These are phyloP conservation scores for Agrotis ipsilon DNA, from an alignment of 2,888 invertebrate species.

Conservation along the genomic window DNA sequence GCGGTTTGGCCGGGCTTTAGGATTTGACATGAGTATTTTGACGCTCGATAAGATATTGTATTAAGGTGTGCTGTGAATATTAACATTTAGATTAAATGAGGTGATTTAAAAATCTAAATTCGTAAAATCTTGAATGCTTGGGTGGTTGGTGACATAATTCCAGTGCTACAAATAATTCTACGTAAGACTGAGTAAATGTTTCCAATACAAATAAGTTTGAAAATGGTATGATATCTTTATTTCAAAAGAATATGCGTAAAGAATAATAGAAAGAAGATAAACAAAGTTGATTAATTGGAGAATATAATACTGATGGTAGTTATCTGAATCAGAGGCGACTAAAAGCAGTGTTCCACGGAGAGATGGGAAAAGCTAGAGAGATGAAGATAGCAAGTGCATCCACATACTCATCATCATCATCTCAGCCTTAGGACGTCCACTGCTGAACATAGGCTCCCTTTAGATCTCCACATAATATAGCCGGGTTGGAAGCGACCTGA, in stretches of 20 bases:
- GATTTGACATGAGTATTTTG: constrained; percentile 62
- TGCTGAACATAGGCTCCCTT: too few relatives aligned
- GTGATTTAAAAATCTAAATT: neutral
- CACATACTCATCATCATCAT: too few relatives aligned
- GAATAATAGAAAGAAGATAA: neutral
- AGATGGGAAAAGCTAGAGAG: neutral
- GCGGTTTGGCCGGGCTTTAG: constrained; percentile 52
- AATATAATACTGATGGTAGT: neutral
- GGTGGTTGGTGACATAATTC: neutral
- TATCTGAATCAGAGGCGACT: neutral
- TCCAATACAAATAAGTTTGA: neutral
- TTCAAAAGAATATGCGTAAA: too few relatives aligned
- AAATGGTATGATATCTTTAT: neutral
- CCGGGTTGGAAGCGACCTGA: too few relatives aligned
- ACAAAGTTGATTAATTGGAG: neutral
- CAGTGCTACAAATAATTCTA: neutral
- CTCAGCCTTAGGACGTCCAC: too few relatives aligned
- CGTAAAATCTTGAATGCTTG: too few relatives aligned
- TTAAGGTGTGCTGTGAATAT: constrained; percentile 57
- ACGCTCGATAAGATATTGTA: constrained; percentile 55
- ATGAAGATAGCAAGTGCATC: neutral
- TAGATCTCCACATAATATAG: too few relatives aligned
- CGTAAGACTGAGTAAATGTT: neutral
- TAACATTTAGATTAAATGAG: constrained; percentile 10
- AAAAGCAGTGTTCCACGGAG: too few relatives aligned